A percentile compares a stretch with the other conserved stretches of the same genome.
Conservation (phyloP, 2,888 invertebrate genomes). For the Oscheius myriophilus region DNA sequence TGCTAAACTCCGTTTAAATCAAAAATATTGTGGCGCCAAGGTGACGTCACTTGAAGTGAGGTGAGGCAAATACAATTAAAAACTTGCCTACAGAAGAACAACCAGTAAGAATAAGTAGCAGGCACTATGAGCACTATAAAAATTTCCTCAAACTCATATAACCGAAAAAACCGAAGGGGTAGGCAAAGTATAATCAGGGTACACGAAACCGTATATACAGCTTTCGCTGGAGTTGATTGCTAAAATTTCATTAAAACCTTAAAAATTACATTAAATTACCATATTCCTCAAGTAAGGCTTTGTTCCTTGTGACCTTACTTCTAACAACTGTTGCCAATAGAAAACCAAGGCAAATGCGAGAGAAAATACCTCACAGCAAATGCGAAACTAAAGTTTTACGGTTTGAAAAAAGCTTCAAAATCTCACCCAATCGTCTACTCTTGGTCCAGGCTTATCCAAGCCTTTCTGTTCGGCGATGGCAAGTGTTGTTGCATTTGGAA, state of each 20-base stretch:
- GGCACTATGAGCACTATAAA: slow-evolving; percentile 91
- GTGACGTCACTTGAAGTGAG: no score
- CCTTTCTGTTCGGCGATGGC: slow-evolving; percentile 44
- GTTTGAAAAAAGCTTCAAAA: not conserved
- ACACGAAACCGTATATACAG: slow-evolving; percentile 90
- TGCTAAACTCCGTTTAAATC: no score
- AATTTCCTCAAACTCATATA: slow-evolving; percentile 84
- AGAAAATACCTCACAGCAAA: slow-evolving; percentile 85
- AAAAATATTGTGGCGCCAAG: no score
- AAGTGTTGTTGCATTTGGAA: slow-evolving; percentile 11
- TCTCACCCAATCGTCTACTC: slow-evolving; percentile 16
- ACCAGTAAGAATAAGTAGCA: slow-evolving; percentile 93
- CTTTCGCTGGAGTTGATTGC: slow-evolving; percentile 93
- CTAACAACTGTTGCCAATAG: slow-evolving; percentile 89
- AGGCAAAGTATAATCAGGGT: slow-evolving; percentile 77
- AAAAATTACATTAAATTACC: slow-evolving; percentile 76
- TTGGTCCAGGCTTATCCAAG: slow-evolving; percentile 50
- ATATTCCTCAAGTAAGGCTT: slow-evolving; percentile 89
- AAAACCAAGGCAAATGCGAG: slow-evolving; percentile 88
- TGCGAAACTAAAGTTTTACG: slow-evolving; percentile 74
- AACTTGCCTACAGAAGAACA: slow-evolving; percentile 96
- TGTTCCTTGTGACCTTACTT: slow-evolving; percentile 91
- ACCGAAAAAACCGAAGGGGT: slow-evolving; percentile 50
- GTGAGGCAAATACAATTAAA: not conserved
- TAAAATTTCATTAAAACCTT: slow-evolving; percentile 73